phyloP scores from a whole-genome alignment of 2,113 vertebrate species.

The Pterocles gutturalis region DNA sequence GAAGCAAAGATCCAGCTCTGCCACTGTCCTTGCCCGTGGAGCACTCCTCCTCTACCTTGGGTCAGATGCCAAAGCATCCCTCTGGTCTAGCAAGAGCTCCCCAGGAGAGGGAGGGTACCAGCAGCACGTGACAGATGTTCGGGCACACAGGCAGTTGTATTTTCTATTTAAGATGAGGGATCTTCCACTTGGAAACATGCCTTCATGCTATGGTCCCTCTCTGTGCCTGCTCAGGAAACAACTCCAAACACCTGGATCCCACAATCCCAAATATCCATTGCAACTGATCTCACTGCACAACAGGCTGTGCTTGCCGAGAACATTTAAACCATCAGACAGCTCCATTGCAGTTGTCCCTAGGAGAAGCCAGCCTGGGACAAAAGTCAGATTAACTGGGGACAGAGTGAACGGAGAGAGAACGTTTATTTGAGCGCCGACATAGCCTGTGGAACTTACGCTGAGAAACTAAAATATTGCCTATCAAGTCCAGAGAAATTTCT shows the following conservation, averaged over 20 bases:
- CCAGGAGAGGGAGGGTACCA: background rate
- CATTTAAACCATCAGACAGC: background rate
- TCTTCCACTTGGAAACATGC: background rate
- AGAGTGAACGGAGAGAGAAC: background rate
- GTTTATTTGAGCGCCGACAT: background rate
- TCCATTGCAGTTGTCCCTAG: background rate
- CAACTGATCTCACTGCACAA: background rate
- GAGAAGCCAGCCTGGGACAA: background rate
- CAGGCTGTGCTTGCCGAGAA: background rate
- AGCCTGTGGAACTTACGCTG: background rate
- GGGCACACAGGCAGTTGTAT: rapidly evolving
- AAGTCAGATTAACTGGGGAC: background rate
- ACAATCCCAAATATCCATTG: background rate
- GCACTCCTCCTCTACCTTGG: background rate
- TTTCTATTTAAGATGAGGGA: background rate
- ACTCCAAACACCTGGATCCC: background rate
- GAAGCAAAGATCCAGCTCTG: background rate
- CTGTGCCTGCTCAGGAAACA: background rate
- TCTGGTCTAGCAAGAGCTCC: background rate
- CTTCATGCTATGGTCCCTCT: background rate
- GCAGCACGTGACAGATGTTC: rapidly evolving
- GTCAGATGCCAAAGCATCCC: background rate
- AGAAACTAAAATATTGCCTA: background rate
- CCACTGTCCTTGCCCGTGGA: background rate
- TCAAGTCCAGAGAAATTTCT: background rate